phyloP scores from a whole-genome alignment of 2,113 vertebrate genomes.

The Tychaedon coryphoeus region DNA sequence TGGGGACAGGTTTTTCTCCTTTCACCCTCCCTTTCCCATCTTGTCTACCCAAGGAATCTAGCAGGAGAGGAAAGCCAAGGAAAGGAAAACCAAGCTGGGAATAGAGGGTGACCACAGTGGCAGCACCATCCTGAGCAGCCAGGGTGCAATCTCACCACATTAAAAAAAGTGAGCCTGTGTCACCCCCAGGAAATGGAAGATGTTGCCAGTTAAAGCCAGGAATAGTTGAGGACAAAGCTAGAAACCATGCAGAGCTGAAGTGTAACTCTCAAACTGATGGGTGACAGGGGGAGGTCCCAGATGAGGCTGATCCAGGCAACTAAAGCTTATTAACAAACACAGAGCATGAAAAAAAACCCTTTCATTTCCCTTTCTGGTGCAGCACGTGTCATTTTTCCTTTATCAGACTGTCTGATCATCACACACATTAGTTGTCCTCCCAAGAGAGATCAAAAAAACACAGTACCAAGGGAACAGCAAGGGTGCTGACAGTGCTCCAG shows the following conservation, averaged over 20 bases:
- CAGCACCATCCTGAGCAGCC: background rate
- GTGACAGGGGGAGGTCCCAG: background rate
- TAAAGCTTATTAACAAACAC: background rate
- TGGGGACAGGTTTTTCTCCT: background rate
- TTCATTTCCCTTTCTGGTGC: background rate
- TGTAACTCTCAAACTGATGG: background rate
- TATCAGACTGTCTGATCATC: background rate
- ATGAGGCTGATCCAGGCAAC: background rate
- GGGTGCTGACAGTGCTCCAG: background rate
- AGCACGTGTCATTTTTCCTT: background rate
- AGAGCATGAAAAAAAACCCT: background rate
- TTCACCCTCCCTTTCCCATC: background rate
- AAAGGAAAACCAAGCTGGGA: background rate
- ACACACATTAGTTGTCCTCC: background rate
- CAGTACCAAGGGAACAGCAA: background rate
- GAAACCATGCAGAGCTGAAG: background rate
- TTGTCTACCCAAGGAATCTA: background rate
- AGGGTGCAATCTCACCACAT: background rate
- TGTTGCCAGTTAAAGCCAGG: background rate
- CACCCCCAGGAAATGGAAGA: background rate
- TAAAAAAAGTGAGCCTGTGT: background rate
- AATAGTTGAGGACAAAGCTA: background rate
- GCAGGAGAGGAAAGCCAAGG: background rate
- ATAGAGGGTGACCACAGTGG: background rate
- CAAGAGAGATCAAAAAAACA: background rate